Evolutionary conservation across 2,797 vertebrate species (phyloP), one percentile per base, ranked within the genome.

Genomic region (Pterois miles): DNA sequence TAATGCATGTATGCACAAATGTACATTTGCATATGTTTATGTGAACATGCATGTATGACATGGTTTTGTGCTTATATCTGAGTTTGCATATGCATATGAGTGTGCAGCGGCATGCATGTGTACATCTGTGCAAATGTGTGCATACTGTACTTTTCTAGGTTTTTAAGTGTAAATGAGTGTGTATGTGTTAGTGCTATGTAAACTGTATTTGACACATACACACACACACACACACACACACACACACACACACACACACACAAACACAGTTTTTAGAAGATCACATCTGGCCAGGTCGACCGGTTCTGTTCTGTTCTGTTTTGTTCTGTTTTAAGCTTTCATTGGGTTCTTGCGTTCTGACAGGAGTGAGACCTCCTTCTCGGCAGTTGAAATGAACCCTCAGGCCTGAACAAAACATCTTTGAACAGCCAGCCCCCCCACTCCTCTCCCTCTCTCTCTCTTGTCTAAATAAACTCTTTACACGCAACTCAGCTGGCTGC

Each of bases 391-490:
- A 76, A 66, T 52, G 60, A 68, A 83, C 70, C 71, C 78, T 76
- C 53, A 63, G 64, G 72, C 68, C 78, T 27, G 48, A 82, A 81
- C 69, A 79, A 65, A 82, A 85, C 76, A 33, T 82, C 62, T 77
- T 81, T 78, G 63, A 81, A 84, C 57, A 58, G 16, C 59, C 53
- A 2, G 2, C 40, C 38, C 31, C 36, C 52, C 22, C 4, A 8
- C 34, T 9, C 36, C 34, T 9, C 74, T 22, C 54, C 58, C 54
- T 22, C 71, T 36, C 36, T 0, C 78, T 57, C 86, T 53, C 84
- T 85, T 85, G 82, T 87, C 84, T 90, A 89, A 91, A 90, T 89
- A 90, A 90, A 91, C 87, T 89, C 84, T 87, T 88, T 80, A 88
- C 86, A 92, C 79, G 86, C 87, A 88, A 88, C 83, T 66, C 74